phyloP scores from a whole-genome alignment of 2,113 vertebrate genomes.

The Cichladusa arquata region DNA sequence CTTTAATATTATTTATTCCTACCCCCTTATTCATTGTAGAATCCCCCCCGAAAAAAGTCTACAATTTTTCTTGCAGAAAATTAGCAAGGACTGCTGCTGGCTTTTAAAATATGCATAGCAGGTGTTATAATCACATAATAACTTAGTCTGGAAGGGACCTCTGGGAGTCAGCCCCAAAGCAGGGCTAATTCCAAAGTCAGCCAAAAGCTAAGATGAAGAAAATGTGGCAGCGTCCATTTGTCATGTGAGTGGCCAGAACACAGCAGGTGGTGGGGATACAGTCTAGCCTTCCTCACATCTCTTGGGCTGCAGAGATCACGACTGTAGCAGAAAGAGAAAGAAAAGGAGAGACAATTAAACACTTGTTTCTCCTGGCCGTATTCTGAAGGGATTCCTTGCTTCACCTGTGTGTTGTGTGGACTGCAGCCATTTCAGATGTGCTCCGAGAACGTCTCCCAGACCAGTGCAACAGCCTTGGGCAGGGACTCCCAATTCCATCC shows the following conservation, averaged over 20 bases:
- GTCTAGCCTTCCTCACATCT: not conserved
- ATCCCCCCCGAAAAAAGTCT: not conserved
- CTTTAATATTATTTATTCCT: not conserved
- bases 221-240: not conserved
- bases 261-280: not conserved
- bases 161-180: not conserved
- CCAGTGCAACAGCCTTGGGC: not conserved
- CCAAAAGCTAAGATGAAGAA: not conserved
- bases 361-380: not conserved
- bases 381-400: not conserved
- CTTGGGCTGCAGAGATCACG: fast-evolving
- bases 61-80: not conserved
- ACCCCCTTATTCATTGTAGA: not conserved
- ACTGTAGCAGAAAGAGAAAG: not conserved
- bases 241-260: not conserved
- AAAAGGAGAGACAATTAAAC: not conserved
- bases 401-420: not conserved
- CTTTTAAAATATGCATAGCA: not conserved
- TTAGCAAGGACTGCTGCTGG: not conserved
- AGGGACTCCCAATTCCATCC: not conserved
- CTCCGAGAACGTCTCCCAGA: not conserved
- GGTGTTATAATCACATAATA: not conserved
- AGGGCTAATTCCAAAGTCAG: not conserved
- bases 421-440: not conserved
- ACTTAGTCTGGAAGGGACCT: not conserved